phyloP scores from a whole-genome alignment of 2,888 invertebrate genomes.

The Eupithecia centaureata region DNA sequence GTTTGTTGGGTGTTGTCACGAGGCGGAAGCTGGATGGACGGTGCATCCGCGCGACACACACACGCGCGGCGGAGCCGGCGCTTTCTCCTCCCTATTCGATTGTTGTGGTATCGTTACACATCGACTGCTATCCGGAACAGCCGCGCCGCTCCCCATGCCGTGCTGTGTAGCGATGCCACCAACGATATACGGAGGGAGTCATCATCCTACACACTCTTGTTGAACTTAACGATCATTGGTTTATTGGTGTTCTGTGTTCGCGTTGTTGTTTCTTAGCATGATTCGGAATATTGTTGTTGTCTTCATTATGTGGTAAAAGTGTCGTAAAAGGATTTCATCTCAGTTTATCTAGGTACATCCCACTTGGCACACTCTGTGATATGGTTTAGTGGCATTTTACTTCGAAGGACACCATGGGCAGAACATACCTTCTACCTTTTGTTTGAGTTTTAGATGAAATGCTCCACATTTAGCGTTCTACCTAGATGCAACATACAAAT shows the following conservation, averaged over 20 bases:
- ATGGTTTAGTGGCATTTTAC: constrained; percentile 57
- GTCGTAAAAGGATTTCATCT: constrained; percentile 63
- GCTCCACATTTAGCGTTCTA: constrained; percentile 51
- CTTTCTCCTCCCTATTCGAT: constrained; percentile 65
- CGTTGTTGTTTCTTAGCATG: constrained; percentile 81
- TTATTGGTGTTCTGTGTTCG: constrained; percentile 76
- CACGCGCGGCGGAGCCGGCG: constrained; percentile 81
- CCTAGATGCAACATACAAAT: constrained; percentile 50
- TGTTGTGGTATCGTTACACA: constrained; percentile 49
- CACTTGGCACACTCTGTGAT: constrained; percentile 82
- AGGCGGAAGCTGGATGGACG: constrained; percentile 58
- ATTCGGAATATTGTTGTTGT: constrained; percentile 75
- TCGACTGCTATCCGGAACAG: constrained; percentile 9
- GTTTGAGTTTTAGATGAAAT: constrained; percentile 47
- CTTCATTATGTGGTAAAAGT: constrained; percentile 69
- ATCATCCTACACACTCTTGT: constrained; percentile 66
- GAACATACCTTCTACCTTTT: constrained; percentile 35
- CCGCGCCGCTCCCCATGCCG: neutral
- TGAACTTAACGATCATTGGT: constrained; percentile 66
- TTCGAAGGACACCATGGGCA: constrained; percentile 56
- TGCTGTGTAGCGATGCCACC: constrained; percentile 38
- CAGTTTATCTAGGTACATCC: constrained; percentile 75
- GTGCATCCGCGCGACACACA: constrained; percentile 73
- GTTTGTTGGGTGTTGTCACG: constrained; percentile 53
- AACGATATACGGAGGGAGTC: constrained; percentile 59